Percentiles rank a stretch among this genome's conserved stretches.
phyloP scores from a whole-genome alignment of 2,888 invertebrate genomes.

The Antheraea assamensis region DNA sequence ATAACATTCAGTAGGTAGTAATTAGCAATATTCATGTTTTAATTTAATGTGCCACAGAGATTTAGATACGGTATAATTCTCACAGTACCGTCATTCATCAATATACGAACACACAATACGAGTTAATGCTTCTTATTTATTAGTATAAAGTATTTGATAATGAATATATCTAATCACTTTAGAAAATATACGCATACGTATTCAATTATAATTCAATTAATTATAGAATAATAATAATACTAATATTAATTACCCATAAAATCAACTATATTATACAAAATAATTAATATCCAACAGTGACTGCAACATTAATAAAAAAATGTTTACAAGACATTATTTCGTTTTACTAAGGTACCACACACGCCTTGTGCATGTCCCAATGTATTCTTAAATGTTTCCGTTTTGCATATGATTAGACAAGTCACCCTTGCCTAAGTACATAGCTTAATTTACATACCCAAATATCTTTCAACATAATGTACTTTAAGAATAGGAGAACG shows the following conservation, averaged over 20 bases:
- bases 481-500: constrained; percentile 10
- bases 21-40: not conserved
- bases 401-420: constrained; percentile 30
- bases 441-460: constrained; percentile 25
- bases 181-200: not conserved
- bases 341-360: constrained; percentile 4
- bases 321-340: constrained; percentile 7
- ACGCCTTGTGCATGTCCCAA: constrained; percentile 13
- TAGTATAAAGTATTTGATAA: not conserved
- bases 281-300: not conserved
- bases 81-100: not conserved
- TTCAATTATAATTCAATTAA: too few relatives aligned
- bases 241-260: not conserved
- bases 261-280: not conserved
- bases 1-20: not conserved
- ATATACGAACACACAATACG: not conserved
- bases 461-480: constrained; percentile 18
- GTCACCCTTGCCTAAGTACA: constrained; percentile 25
- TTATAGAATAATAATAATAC: not conserved
- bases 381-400: constrained; percentile 17
- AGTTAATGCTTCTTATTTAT: not conserved
- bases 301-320: constrained; percentile 1
- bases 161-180: not conserved
- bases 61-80: not conserved
- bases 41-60: not conserved